Conservation (phyloP, 2,888 invertebrate species). For the Camptogramma bilineatum region DNA sequence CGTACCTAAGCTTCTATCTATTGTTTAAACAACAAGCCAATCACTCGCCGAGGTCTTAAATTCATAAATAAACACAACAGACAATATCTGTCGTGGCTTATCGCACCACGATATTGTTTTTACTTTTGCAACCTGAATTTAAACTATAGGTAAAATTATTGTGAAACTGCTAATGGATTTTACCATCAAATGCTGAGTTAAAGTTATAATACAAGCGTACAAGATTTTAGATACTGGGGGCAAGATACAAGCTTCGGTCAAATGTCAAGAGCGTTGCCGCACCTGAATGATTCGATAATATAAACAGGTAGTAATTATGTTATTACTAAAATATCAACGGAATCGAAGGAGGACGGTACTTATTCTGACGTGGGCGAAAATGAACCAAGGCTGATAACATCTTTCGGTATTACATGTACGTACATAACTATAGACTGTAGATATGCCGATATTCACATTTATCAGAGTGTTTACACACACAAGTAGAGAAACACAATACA, state of each 20-base stretch:
- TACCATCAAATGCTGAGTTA: conserved; percentile 33
- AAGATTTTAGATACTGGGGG: conserved; percentile 47
- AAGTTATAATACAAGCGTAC: conserved; percentile 38
- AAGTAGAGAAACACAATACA: no score
- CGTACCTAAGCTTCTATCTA: conserved; percentile 31
- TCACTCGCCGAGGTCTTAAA: conserved; percentile 24
- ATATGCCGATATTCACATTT: not conserved
- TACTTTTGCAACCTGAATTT: conserved; percentile 4
- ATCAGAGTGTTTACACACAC: not conserved
- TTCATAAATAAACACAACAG: conserved; percentile 28
- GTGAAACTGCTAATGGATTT: conserved; percentile 43
- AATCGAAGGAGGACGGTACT: conserved; percentile 9
- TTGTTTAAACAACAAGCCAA: conserved; percentile 43
- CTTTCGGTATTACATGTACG: not conserved
- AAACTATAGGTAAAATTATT: conserved; percentile 47
- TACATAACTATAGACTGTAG: not conserved
- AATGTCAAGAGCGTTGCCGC: conserved; percentile 60
- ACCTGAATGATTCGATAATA: conserved; percentile 44
- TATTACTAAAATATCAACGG: conserved; percentile 23
- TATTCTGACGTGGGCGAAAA: conserved; percentile 1
- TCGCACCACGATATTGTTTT: not conserved
- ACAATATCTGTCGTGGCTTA: conserved; percentile 21
- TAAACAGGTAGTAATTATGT: conserved; percentile 39
- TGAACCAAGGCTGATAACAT: conserved; percentile 9
- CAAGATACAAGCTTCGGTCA: conserved; percentile 45